Conservation (phyloP, 2,797 vertebrate genomes). For the Chrysocyon brachyurus region DNA sequence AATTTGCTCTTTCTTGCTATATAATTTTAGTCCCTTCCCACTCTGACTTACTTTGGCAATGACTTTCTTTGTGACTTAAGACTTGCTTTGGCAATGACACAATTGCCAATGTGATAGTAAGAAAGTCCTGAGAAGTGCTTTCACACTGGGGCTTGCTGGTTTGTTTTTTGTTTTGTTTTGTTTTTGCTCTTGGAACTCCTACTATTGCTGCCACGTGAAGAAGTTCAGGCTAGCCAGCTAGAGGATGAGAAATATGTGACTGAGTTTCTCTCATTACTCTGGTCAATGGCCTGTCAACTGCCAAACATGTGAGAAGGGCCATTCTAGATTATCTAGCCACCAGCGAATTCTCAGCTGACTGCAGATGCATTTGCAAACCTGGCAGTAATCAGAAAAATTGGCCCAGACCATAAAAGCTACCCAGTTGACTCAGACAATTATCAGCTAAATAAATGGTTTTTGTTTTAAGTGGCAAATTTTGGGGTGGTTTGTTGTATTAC, state of each 20-base stretch:
- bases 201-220: not conserved
- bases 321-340: constrained; percentile 24
- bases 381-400: constrained; percentile 15
- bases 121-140: constrained; percentile 40
- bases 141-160: not conserved
- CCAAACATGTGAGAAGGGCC: not conserved
- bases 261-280: not conserved
- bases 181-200: not conserved
- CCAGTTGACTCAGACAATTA: not conserved
- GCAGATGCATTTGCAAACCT: not conserved
- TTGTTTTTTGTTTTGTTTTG: not conserved
- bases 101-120: not conserved
- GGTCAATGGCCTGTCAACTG: not conserved
- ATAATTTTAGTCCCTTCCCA: not conserved
- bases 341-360: not conserved
- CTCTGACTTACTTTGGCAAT: not conserved
- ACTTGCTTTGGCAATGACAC: constrained; percentile 54
- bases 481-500: not conserved
- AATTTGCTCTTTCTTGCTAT: not conserved
- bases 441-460: constrained; percentile 26
- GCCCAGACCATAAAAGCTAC: not conserved
- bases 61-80: not conserved
- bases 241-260: not conserved
- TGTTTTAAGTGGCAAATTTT: constrained; percentile 37
- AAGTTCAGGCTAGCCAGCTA: not conserved